Evolutionary conservation across 2,113 vertebrate species (phyloP).

Genomic region (Dascyllus trimaculatus): DNA sequence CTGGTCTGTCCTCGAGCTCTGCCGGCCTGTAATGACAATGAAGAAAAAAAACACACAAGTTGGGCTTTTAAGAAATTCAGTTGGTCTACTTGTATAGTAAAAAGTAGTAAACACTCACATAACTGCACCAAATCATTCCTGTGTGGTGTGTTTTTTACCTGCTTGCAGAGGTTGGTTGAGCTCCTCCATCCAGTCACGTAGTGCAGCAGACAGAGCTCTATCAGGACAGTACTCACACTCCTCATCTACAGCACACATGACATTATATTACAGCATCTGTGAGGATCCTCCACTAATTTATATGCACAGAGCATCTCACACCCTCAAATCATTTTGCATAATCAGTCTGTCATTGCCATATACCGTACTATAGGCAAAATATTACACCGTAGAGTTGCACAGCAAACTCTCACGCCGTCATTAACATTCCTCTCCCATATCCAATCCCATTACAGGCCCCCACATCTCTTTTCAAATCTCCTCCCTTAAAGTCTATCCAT

Average conservation of each 20-base stretch:
- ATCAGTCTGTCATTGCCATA: not conserved
- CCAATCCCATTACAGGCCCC: conserved; percentile 10
- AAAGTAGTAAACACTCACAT: too few species aligned
- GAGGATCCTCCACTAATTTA: not conserved
- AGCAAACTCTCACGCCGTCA: not conserved
- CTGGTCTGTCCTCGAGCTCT: conserved; percentile 71
- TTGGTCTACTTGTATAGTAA: not conserved
- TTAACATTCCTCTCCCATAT: conserved; percentile 26
- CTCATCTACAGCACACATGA: conserved; percentile 67
- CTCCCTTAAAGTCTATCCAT: conserved; percentile 11
- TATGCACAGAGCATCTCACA: conserved; percentile 1
- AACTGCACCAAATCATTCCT: not conserved
- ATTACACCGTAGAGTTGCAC: not conserved
- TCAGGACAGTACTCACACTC: conserved; percentile 84
- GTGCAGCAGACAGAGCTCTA: conserved; percentile 84
- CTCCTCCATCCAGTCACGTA: conserved; percentile 89
- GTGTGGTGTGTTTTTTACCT: conserved; percentile 71
- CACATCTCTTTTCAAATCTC: conserved; percentile 28
- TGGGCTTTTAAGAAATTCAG: not conserved
- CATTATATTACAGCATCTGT: conserved; percentile 13
- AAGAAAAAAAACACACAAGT: not conserved
- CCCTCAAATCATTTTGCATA: not conserved
- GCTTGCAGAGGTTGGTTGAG: conserved; percentile 86
- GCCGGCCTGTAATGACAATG: conserved; percentile 73
- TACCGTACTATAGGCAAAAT: not conserved